A percentile compares a stretch with the other conserved stretches of the same genome.
Conservation (phyloP, 2,888 invertebrate species). For the Drosophila kambysellisi region DNA sequence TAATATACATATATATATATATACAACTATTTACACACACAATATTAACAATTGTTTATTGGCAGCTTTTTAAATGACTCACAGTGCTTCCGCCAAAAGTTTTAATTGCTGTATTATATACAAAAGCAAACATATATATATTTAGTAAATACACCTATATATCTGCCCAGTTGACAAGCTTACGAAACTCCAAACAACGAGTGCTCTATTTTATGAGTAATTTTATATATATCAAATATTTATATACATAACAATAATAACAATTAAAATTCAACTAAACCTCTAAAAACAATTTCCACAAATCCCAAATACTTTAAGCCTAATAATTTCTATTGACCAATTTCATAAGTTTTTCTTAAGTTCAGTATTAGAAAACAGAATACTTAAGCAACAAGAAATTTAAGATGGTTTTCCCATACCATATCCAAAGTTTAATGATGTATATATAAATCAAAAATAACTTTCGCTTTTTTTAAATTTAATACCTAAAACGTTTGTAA, state of each 20-base stretch:
- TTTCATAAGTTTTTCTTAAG: not conserved
- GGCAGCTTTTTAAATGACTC: slow-evolving; percentile 29
- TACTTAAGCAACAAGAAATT: not conserved
- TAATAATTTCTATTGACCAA: not conserved
- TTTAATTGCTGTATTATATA: slow-evolving; percentile 33
- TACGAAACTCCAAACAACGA: slow-evolving; percentile 44
- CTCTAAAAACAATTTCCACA: not conserved
- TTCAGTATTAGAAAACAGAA: not conserved
- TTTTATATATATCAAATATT: not conserved
- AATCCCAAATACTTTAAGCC: not conserved
- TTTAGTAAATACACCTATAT: slow-evolving; percentile 17
- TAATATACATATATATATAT: slow-evolving; percentile 3
- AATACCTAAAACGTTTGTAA: not conserved
- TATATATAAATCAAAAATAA: not conserved
- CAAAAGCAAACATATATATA: slow-evolving; percentile 25
- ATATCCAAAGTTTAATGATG: not conserved
- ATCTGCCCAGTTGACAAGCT: slow-evolving; percentile 51
- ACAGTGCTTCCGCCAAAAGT: slow-evolving; percentile 44
- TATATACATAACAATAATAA: not conserved
- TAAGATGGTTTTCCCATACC: not conserved
- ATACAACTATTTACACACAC: slow-evolving; percentile 12
- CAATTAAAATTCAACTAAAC: not conserved
- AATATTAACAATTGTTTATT: slow-evolving; percentile 43
- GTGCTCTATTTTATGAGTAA: slow-evolving; percentile 43
- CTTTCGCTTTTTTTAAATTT: not conserved